Percentiles rank a stretch among this genome's conserved stretches.
Evolutionary conservation across 1,140 invertebrate genomes (phyloP).

Genomic region (Stenopsyche tienmushanensis): DNA sequence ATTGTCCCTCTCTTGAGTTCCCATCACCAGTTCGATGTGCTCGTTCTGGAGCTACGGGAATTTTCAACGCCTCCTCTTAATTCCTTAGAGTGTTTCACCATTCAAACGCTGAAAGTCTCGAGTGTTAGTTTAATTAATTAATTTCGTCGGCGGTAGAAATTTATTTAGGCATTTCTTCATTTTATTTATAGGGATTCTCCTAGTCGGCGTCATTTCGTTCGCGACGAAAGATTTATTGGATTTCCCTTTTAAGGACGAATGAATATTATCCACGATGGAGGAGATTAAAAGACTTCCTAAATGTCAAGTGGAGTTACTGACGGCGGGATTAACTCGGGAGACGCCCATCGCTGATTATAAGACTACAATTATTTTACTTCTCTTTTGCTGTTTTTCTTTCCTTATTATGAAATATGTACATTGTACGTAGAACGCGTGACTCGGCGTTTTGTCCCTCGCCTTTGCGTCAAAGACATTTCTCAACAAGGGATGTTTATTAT

Average conservation of each 20-base stretch:
- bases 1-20: no score
- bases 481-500: not conserved
- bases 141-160: not conserved
- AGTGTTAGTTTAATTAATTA: conserved; percentile 6
- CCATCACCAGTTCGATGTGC: no score
- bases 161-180: conserved; percentile 1
- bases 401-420: not conserved
- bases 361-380: conserved; percentile 8
- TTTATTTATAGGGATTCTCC: not conserved
- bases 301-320: conserved; percentile 8
- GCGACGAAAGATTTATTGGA: conserved; percentile 6
- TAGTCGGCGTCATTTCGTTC: not conserved
- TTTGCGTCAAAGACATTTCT: no score
- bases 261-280: conserved; percentile 1
- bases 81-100: no score
- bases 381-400: not conserved
- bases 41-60: no score
- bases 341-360: not conserved
- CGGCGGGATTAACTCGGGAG: not conserved
- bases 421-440: not conserved
- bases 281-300: conserved; percentile 16
- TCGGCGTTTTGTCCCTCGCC: not conserved
- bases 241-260: conserved; percentile 3
- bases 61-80: no score
- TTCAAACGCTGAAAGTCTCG: no score